A percentile compares a stretch with the other conserved stretches of the same genome.
Conservation (phyloP, 2,113 vertebrate genomes). For the Alouatta palliata region DNA sequence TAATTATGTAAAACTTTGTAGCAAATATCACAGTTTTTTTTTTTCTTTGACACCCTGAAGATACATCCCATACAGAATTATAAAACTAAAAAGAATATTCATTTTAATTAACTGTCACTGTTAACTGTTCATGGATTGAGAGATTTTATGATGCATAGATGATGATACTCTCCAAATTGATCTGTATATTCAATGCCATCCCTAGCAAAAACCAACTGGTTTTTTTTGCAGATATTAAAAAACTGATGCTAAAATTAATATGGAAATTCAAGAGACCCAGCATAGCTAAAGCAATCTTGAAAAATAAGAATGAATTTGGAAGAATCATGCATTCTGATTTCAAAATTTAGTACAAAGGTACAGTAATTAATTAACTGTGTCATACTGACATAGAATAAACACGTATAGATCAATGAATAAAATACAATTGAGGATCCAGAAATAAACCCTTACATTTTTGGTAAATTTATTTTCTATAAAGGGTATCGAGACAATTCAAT, state of each 20-base stretch:
- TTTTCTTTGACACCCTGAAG: background rate
- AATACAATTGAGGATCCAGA: background rate
- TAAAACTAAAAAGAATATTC: constrained; percentile 23
- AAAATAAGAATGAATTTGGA: background rate
- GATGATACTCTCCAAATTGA: background rate
- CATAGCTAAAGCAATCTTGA: background rate
- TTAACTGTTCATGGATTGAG: background rate
- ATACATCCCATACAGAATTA: background rate
- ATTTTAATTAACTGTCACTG: constrained; percentile 17
- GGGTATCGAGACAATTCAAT: background rate
- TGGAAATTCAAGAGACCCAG: background rate
- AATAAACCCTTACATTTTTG: background rate
- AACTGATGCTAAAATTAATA: background rate
- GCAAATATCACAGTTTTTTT: background rate
- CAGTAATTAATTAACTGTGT: background rate
- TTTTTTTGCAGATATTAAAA: background rate
- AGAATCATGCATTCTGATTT: background rate
- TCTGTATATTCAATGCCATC: background rate
- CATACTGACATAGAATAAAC: background rate
- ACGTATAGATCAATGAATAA: background rate
- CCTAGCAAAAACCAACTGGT: background rate
- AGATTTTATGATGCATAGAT: background rate
- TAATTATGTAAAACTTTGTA: background rate
- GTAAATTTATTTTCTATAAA: background rate
- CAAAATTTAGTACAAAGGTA: background rate